Conservation (phyloP, 2,113 vertebrate genomes). For the Pampusana beccarii region DNA sequence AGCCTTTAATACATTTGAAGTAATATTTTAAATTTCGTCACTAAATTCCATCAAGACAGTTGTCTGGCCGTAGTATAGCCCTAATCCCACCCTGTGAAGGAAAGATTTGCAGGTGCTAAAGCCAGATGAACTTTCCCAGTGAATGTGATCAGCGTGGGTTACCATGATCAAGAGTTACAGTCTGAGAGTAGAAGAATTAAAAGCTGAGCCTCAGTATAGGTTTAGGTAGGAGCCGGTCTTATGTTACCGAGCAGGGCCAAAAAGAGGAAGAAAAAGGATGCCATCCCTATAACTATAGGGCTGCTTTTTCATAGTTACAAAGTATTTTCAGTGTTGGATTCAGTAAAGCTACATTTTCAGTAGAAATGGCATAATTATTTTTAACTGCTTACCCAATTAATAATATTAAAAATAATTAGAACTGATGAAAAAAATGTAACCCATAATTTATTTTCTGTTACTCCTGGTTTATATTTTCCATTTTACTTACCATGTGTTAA, state of each 20-base stretch:
- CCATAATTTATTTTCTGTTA: neutral
- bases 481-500: neutral
- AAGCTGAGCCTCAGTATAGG: neutral
- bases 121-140: neutral
- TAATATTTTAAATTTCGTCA: neutral
- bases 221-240: neutral
- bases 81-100: neutral
- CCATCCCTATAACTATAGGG: neutral
- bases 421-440: rapidly evolving
- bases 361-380: neutral
- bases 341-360: neutral
- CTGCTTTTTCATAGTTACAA: neutral
- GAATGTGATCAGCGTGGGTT: neutral
- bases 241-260: neutral
- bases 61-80: neutral
- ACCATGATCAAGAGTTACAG: neutral
- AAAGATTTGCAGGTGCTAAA: neutral
- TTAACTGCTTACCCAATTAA: neutral
- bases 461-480: neutral
- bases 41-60: neutral
- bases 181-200: neutral
- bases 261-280: neutral
- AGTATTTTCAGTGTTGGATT: neutral
- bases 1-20: neutral
- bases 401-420: neutral